A percentile compares a stretch with the other conserved stretches of the same genome.
phyloP scores from a whole-genome alignment of 2,113 vertebrate species.

The Nothoprocta pentlandii region DNA sequence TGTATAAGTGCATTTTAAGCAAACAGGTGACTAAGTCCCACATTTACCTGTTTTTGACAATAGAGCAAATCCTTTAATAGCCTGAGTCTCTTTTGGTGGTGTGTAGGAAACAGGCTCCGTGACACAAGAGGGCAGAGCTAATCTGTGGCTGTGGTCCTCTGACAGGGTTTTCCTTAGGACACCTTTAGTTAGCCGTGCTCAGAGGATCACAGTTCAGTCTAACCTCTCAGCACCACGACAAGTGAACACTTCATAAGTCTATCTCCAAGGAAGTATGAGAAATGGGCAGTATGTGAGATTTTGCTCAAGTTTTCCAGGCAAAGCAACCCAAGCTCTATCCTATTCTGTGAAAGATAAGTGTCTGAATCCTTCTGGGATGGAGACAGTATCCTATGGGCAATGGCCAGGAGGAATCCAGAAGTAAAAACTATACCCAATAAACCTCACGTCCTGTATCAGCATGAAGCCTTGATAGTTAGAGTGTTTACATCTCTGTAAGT shows the following conservation, averaged over 20 bases:
- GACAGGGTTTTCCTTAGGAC: not conserved
- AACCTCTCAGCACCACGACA: not conserved
- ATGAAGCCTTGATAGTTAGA: not conserved
- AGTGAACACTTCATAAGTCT: not conserved
- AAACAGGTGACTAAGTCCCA: not conserved
- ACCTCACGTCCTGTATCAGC: not conserved
- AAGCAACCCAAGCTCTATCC: not conserved
- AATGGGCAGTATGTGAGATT: not conserved
- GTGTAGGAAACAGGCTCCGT: not conserved
- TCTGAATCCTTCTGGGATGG: not conserved
- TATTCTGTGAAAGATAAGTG: too few relatives aligned
- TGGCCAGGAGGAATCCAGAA: not conserved
- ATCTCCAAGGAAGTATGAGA: not conserved
- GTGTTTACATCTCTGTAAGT: not conserved
- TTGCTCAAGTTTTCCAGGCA: not conserved
- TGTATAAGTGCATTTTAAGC: rapidly evolving
- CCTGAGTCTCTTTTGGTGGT: rapidly evolving
- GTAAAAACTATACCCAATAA: not conserved
- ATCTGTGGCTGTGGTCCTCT: not conserved
- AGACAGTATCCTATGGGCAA: not conserved
- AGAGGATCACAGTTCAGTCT: not conserved
- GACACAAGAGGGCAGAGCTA: not conserved
- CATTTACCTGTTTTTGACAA: not conserved
- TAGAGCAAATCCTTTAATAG: not conserved
- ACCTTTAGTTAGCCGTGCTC: not conserved